phyloP scores from a whole-genome alignment of 2,797 vertebrate genomes.

The Acrossocheilus wenchowensis region DNA sequence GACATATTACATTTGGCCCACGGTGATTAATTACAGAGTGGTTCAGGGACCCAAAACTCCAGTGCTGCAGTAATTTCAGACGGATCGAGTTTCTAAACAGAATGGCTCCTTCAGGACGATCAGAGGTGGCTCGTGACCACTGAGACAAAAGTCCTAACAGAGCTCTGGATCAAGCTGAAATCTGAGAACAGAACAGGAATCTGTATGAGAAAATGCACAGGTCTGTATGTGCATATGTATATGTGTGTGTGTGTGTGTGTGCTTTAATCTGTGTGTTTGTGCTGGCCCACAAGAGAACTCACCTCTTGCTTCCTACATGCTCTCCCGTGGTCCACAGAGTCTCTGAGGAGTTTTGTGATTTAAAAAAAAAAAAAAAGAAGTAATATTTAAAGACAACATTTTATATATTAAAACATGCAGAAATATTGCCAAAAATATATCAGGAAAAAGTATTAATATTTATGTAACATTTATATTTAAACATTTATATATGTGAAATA shows the following conservation, averaged over 20 bases:
- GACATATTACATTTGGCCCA: conserved; percentile 52
- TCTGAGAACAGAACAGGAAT: conserved; percentile 51
- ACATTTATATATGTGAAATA: neutral
- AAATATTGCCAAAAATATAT: neutral
- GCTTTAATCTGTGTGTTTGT: conserved; percentile 44
- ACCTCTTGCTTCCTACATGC: conserved; percentile 4
- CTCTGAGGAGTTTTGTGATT: neutral
- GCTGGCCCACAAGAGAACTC: conserved; percentile 7
- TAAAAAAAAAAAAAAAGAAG: neutral
- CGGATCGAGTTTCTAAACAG: conserved; percentile 56
- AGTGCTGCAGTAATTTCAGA: conserved; percentile 55
- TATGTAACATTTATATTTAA: neutral
- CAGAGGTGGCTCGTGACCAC: conserved; percentile 54
- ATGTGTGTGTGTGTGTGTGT: conserved; percentile 37
- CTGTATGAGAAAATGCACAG: conserved; percentile 10
- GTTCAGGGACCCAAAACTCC: conserved; percentile 35
- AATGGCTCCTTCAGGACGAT: conserved; percentile 54
- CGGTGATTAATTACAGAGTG: conserved; percentile 59
- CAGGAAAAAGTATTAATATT: neutral
- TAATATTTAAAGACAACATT: neutral
- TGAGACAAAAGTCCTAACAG: conserved; percentile 59
- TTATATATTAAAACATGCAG: neutral
- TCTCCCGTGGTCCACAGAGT: neutral
- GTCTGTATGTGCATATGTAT: conserved; percentile 15
- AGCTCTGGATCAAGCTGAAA: conserved; percentile 55